A percentile compares a stretch with the other conserved stretches of the same genome.
phyloP scores from a whole-genome alignment of 2,797 vertebrate species.

The Rhinophrynus dorsalis region DNA sequence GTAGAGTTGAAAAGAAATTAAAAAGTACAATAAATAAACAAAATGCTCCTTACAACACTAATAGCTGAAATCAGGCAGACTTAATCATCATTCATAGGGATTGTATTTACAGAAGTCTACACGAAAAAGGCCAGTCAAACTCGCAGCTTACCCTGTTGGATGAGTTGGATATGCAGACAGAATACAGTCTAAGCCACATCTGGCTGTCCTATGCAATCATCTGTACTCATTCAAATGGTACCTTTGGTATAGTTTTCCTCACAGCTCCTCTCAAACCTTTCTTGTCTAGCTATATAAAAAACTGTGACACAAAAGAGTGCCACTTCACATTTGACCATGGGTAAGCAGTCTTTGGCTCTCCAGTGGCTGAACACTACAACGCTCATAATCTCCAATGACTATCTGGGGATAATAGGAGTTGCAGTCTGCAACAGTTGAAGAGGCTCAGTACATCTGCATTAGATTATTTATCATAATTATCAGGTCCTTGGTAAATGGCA shows the following conservation, averaged over 20 bases:
- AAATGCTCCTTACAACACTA: slow-evolving; percentile 75
- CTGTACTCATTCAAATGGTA: slow-evolving; percentile 41
- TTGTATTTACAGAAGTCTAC: slow-evolving; percentile 81
- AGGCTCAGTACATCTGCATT: too few relatives aligned
- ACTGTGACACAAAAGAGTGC: background rate
- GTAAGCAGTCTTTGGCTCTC: too few relatives aligned
- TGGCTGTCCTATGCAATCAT: slow-evolving; percentile 35
- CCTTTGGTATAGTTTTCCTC: slow-evolving; percentile 39
- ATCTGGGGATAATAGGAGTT: too few relatives aligned
- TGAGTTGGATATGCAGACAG: slow-evolving; percentile 48
- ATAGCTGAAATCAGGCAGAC: slow-evolving; percentile 88
- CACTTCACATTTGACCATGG: background rate
- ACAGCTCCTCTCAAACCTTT: slow-evolving; percentile 1
- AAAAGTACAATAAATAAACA: slow-evolving; percentile 53
- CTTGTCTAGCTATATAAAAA: slow-evolving; percentile 6
- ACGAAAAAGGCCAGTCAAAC: slow-evolving; percentile 56
- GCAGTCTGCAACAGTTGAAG: too few relatives aligned
- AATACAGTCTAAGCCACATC: slow-evolving; percentile 45
- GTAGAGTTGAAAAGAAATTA: slow-evolving; percentile 8
- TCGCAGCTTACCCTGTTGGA: slow-evolving; percentile 45
- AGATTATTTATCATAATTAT: background rate
- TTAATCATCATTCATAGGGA: slow-evolving; percentile 78
- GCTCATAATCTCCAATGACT: too few relatives aligned
- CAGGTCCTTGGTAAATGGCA: background rate
- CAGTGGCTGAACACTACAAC: too few relatives aligned